Percentiles rank a stretch among this genome's conserved stretches.
Conservation (phyloP, 1,140 invertebrate species). For the Rhopalosiphum maidis region DNA sequence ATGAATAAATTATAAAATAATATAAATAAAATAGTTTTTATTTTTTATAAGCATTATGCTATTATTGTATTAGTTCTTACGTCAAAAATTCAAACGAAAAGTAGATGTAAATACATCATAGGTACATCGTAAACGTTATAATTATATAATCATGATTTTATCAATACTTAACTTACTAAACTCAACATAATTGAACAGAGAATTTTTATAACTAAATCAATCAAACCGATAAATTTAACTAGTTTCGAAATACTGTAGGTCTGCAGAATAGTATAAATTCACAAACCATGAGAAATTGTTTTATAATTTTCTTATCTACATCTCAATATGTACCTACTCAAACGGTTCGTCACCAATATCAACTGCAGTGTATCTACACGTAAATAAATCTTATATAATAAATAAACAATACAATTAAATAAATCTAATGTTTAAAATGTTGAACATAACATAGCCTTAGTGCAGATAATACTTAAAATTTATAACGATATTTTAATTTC, state of each 20-base stretch:
- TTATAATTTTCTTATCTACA: not conserved
- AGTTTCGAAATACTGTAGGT: not conserved
- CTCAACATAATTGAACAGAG: not conserved
- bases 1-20: not conserved
- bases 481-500: not conserved
- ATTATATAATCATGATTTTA: slow-evolving; percentile 5
- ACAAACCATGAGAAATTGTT: not conserved
- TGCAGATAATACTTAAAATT: not conserved
- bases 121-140: not conserved
- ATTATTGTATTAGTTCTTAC: not conserved
- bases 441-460: not conserved
- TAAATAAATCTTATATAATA: not conserved
- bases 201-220: not conserved
- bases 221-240: not conserved
- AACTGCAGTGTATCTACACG: not conserved
- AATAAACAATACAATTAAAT: not conserved
- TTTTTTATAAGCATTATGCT: not conserved
- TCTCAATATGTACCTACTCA: not conserved
- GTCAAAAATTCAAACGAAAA: not conserved
- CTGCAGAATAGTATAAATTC: not conserved
- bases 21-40: not conserved
- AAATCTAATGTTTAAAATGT: not conserved
- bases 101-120: not conserved
- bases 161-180: not conserved
- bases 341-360: not conserved